These are phyloP conservation scores for Scaptomyza parva DNA, from an alignment of 2,888 invertebrate genomes.

Conservation along the genomic window DNA sequence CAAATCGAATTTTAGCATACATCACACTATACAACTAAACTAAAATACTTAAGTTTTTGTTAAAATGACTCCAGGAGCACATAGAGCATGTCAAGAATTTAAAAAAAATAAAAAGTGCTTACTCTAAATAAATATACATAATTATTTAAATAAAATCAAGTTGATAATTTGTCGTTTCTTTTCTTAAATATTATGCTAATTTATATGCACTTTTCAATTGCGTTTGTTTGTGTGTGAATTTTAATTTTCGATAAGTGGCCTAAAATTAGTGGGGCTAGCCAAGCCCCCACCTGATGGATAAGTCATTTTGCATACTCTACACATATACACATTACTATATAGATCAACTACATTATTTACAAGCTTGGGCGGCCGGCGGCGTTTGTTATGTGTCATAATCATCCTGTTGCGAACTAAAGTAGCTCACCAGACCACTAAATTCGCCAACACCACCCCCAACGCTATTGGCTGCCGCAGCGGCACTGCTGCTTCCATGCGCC, in stretches of 20 bases:
- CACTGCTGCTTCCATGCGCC: slow-evolving; percentile 75
- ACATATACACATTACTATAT: slow-evolving; percentile 35
- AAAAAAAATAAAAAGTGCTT: slow-evolving; percentile 22
- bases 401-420: slow-evolving; percentile 96
- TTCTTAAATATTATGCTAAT: slow-evolving; percentile 9
- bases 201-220: slow-evolving; percentile 53
- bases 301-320: slow-evolving; percentile 34
- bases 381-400: slow-evolving; percentile 91
- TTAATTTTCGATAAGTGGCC: slow-evolving; percentile 51
- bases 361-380: slow-evolving; percentile 64
- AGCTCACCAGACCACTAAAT: slow-evolving; percentile 95
- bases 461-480: slow-evolving; percentile 43
- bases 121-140: slow-evolving; percentile 48
- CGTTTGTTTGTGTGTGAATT: slow-evolving; percentile 19
- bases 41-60: slow-evolving; percentile 58
- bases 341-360: slow-evolving; percentile 67
- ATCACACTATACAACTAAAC: slow-evolving; percentile 58
- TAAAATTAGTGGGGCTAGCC: slow-evolving; percentile 30
- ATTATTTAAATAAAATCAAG: slow-evolving; percentile 28
- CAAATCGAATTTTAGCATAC: slow-evolving; percentile 35
- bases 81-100: slow-evolving; percentile 50
- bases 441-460: slow-evolving; percentile 86
- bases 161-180: slow-evolving; percentile 6
- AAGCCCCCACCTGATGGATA: slow-evolving; percentile 13
- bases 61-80: slow-evolving; percentile 58